Conservation (phyloP, 1,140 invertebrate species). For the Platorchestia sp. region DNA sequence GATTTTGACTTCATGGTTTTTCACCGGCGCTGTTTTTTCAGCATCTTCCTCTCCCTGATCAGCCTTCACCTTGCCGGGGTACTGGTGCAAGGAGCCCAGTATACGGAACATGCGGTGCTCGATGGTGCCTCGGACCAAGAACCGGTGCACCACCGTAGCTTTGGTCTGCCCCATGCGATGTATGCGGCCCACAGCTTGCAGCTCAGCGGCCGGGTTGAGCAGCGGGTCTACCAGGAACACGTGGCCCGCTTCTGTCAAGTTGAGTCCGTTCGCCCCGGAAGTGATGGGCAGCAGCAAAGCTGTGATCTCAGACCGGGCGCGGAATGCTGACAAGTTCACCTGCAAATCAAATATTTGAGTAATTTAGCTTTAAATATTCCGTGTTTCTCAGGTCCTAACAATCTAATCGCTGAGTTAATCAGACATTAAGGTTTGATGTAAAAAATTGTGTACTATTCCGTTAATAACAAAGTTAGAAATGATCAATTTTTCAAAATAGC, state of each 20-base stretch:
- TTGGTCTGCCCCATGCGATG: conserved; percentile 85
- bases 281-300: conserved; percentile 80
- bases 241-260: conserved; percentile 85
- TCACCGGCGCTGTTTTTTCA: neutral
- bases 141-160: conserved; percentile 74
- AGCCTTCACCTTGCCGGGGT: neutral
- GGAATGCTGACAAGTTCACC: conserved; percentile 71
- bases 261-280: conserved; percentile 82
- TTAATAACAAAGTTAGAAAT: no score
- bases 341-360: conserved; percentile 58
- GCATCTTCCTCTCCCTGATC: conserved; percentile 26
- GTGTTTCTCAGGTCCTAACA: neutral
- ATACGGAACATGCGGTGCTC: conserved; percentile 78
- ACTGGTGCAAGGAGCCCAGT: conserved; percentile 56
- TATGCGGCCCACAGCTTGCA: conserved; percentile 84
- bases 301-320: conserved; percentile 74
- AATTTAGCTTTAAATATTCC: neutral
- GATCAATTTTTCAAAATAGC: no score
- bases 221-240: conserved; percentile 84
- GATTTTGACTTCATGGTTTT: neutral
- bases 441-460: no score
- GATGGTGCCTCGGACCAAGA: conserved; percentile 79
- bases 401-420: no score
- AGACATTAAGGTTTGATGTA: neutral
- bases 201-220: conserved; percentile 80